These are phyloP conservation scores for Schlechtendalia chinensis DNA, from an alignment of 1,140 invertebrate genomes.

Conservation along the genomic window DNA sequence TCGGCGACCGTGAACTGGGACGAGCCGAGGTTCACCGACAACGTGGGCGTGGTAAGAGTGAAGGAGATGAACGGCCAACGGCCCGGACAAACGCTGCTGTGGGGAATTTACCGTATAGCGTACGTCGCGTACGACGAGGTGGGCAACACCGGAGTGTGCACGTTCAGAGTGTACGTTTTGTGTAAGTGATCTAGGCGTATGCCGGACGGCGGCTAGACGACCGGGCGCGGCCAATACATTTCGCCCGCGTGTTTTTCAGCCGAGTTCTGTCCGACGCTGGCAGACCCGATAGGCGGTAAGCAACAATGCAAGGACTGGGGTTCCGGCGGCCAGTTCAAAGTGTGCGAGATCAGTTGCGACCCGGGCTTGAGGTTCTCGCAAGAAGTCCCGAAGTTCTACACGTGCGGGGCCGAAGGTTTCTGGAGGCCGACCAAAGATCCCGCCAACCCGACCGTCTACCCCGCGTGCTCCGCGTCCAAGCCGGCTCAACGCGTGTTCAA, in stretches of 20 bases:
- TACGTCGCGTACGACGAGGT: constrained; percentile 90
- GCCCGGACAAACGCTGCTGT: constrained; percentile 86
- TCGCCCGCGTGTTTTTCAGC: constrained; percentile 59
- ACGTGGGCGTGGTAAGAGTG: constrained; percentile 75
- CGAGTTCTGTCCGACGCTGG: constrained; percentile 83
- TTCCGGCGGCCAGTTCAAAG: constrained; percentile 90
- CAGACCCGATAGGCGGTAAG: constrained; percentile 83
- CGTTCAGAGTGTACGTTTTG: constrained; percentile 89
- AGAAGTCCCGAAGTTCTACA: constrained; percentile 89
- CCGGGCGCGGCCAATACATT: no score
- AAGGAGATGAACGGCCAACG: constrained; percentile 83
- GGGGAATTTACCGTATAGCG: constrained; percentile 90
- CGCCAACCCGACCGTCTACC: constrained; percentile 76
- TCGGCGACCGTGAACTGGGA: constrained; percentile 92
- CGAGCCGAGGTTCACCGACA: constrained; percentile 87
- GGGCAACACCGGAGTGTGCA: constrained; percentile 87
- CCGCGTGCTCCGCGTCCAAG: constrained; percentile 81
- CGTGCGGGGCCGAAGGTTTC: constrained; percentile 93
- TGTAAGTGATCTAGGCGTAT: constrained; percentile 66
- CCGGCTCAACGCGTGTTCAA: constrained; percentile 89
- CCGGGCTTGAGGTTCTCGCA: constrained; percentile 84
- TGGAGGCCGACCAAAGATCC: constrained; percentile 86
- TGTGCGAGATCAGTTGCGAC: constrained; percentile 86
- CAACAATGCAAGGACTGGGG: constrained; percentile 95
- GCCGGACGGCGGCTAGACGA: no score